Percentiles rank a stretch among this genome's conserved stretches.
phyloP scores from a whole-genome alignment of 2,888 invertebrate species.

The Lepetodrilus schrolli region DNA sequence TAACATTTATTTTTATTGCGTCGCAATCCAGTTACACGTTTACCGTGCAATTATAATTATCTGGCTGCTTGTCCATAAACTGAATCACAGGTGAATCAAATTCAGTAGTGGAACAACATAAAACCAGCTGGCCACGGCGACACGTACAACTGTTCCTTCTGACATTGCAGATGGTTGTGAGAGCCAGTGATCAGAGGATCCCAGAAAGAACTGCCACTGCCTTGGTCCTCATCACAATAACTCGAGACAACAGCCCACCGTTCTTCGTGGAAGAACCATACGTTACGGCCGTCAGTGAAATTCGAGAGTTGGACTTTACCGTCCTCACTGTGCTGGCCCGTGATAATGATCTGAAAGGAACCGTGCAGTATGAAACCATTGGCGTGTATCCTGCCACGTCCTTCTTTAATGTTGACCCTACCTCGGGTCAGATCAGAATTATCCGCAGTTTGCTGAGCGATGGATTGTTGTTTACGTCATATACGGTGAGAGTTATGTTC shows the following conservation, averaged over 20 bases:
- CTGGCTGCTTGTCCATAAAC: too few relatives aligned
- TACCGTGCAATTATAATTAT: too few relatives aligned
- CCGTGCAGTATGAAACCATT: conserved; percentile 48
- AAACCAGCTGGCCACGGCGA: too few relatives aligned
- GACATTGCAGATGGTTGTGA: conserved; percentile 39
- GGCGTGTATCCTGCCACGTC: conserved; percentile 55
- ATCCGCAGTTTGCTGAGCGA: conserved; percentile 49
- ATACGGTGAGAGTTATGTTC: conserved; percentile 51
- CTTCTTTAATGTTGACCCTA: conserved; percentile 50
- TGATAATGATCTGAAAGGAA: conserved; percentile 50
- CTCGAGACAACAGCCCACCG: conserved; percentile 49
- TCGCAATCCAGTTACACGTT: too few relatives aligned
- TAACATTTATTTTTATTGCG: too few relatives aligned
- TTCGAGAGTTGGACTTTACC: conserved; percentile 39
- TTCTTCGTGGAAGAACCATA: conserved; percentile 49
- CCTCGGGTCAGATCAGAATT: conserved; percentile 48
- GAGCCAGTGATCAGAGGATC: conserved; percentile 52
- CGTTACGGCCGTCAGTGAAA: conserved; percentile 50
- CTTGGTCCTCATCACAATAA: conserved; percentile 51
- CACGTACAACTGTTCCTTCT: too few relatives aligned
- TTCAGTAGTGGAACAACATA: too few relatives aligned
- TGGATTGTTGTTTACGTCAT: conserved; percentile 44
- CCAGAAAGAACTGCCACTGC: conserved; percentile 52
- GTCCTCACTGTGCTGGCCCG: conserved; percentile 44
- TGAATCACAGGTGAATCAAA: too few relatives aligned